A percentile compares a stretch with the other conserved stretches of the same genome.
These are phyloP conservation scores for Bombus balteatus DNA, from an alignment of 1,140 invertebrate genomes.

Conservation along the genomic window DNA sequence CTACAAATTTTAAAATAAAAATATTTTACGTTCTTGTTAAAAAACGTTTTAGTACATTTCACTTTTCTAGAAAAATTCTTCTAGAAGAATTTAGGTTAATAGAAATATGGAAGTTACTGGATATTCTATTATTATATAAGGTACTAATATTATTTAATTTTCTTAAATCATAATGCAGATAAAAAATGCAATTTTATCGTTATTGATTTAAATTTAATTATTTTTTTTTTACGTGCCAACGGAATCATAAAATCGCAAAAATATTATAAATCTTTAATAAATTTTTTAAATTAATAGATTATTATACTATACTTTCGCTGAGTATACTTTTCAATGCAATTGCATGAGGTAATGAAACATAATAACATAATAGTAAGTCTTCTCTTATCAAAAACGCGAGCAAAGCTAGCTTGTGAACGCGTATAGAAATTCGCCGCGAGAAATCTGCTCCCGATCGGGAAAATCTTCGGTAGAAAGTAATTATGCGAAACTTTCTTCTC, in stretches of 20 bases:
- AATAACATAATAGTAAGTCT: not conserved
- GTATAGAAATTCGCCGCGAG: conserved; percentile 60
- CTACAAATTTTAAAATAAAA: conserved; percentile 13
- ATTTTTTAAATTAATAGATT: no score
- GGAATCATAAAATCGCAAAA: not conserved
- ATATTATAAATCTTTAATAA: not conserved
- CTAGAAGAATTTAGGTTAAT: no score
- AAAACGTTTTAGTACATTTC: not conserved
- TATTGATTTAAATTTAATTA: not conserved
- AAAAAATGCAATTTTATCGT: not conserved
- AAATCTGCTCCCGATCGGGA: conserved; percentile 52
- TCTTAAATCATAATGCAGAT: not conserved
- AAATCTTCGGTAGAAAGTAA: conserved; percentile 77
- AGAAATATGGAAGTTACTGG: not conserved
- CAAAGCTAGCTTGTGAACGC: not conserved
- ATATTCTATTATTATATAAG: not conserved
- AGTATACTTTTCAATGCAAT: not conserved
- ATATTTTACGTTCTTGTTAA: not conserved
- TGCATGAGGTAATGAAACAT: conserved; percentile 5
- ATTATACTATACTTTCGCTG: not conserved
- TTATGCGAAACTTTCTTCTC: conserved; percentile 78
- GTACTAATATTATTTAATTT: no score
- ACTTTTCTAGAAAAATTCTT: no score
- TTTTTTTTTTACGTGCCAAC: not conserved
- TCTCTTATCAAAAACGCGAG: not conserved